phyloP scores from a whole-genome alignment of 64 coral and sea anemone species.

The Stylophora pistillata region DNA sequence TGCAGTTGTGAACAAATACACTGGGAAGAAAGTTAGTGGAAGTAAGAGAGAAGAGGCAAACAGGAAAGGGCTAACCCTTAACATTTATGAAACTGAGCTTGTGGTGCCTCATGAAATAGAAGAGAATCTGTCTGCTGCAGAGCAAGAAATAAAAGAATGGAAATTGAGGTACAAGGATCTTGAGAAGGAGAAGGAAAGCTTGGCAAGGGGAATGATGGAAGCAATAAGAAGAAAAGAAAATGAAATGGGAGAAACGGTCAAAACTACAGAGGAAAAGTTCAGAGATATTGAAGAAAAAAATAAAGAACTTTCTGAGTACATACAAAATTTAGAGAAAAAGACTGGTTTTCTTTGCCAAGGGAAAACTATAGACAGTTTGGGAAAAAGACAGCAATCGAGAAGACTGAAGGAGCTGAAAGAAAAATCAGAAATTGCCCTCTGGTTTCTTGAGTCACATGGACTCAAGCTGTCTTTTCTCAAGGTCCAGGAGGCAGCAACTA shows the following conservation, averaged over 20 bases:
- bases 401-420: not conserved
- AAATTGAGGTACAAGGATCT: slow-evolving; percentile 6
- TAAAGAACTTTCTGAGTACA: slow-evolving; percentile 49
- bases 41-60: slow-evolving; percentile 29
- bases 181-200: too few species aligned
- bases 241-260: slow-evolving; percentile 26
- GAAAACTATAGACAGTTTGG: slow-evolving; percentile 31
- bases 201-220: slow-evolving; percentile 1
- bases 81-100: slow-evolving; percentile 26
- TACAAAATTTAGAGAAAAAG: slow-evolving; percentile 35
- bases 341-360: slow-evolving; percentile 42
- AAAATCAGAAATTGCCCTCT: slow-evolving; percentile 62
- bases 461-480: slow-evolving; percentile 58
- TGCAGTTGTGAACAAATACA: slow-evolving; percentile 34
- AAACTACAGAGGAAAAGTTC: slow-evolving; percentile 4
- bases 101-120: slow-evolving; percentile 13
- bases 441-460: slow-evolving; percentile 60
- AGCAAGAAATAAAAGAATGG: slow-evolving; percentile 16
- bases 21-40: slow-evolving; percentile 10
- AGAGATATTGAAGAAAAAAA: slow-evolving; percentile 24
- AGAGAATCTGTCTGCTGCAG: not conserved
- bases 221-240: slow-evolving; percentile 29
- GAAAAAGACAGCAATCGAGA: slow-evolving; percentile 47
- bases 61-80: slow-evolving; percentile 11
- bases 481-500: slow-evolving; percentile 47